Evolutionary conservation across 2,888 invertebrate genomes (phyloP), one percentile per base, ranked within the genome.

Genomic region (Sepiola atlantica): DNA sequence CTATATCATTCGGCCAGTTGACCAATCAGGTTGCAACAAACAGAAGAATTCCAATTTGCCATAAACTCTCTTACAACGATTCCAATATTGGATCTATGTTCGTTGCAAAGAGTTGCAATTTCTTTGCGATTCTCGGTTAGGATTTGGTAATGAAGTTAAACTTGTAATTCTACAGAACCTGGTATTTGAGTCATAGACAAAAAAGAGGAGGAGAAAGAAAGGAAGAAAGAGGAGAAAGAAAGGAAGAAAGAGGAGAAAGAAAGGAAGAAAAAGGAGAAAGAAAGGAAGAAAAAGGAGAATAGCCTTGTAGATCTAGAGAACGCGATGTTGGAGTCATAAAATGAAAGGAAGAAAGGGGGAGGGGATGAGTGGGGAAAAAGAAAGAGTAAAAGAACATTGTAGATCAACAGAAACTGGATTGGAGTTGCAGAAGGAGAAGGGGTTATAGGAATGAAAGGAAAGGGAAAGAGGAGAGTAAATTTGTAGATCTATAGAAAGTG

Each of bases 1-100:
- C n/a, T 77, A n/a, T 77, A 77, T 77, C 77, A 77, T 77, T 77
- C 77, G n/a, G n/a, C 77, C 77, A 77, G n/a, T 77, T 77, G 77
- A 77, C n/a, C n/a, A 77, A 77, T 77, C 77, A 77, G 32, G n/a
- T n/a, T 77, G 32, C n/a, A 77, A 77, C 77, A 77, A 77, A 77
- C n/a, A 77, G 77, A 77, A 77, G 77, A 77, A 77, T 77, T 77
- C 77, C 77, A 77, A 77, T 77, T 77, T 77, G 77, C 77, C n/a
- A 77, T 77, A 77, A 77, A 77, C 77, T n/a, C 8, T n/a, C n/a
- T n/a, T 77, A 77, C 77, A 77, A 77, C 77, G n/a, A 77, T 77
- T 77, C n/a, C 77, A 77, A 77, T 77, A 77, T 77, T 77, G 77
- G 32, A 77, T 77, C n/a, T 77, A 77, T 77, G 77, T 77, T 77